These are phyloP conservation scores for Poeciliopsis gracilis DNA, from an alignment of 2,797 vertebrate genomes.

Conservation along the genomic window DNA sequence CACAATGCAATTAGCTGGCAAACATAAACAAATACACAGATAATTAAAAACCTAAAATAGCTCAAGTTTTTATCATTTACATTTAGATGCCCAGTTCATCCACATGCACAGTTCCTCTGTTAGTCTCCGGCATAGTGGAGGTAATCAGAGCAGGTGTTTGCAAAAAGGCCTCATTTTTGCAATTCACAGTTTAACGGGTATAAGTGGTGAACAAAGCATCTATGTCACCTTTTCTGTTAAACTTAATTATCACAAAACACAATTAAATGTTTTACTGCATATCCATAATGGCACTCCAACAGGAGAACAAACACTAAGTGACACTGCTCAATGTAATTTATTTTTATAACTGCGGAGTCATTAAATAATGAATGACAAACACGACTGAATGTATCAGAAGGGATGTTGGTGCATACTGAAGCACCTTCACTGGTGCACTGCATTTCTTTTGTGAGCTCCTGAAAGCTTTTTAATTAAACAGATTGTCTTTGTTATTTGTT, in stretches of 20 bases:
- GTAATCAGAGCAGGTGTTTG: constrained; percentile 1
- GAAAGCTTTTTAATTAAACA: constrained; percentile 18
- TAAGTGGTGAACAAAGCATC: not conserved
- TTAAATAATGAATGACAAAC: constrained; percentile 10
- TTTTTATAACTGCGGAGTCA: not conserved
- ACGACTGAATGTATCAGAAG: not conserved
- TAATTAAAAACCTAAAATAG: constrained; percentile 11
- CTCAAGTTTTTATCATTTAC: not conserved
- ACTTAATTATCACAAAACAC: not conserved
- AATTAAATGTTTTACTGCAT: constrained; percentile 1
- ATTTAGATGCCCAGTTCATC: not conserved
- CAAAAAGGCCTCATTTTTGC: not conserved
- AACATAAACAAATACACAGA: constrained; percentile 7
- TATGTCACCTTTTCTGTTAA: not conserved
- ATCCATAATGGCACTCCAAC: not conserved
- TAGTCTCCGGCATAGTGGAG: not conserved
- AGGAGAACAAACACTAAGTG: not conserved
- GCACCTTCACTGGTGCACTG: constrained; percentile 1
- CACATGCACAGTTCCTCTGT: not conserved
- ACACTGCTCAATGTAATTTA: not conserved
- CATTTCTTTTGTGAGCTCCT: constrained; percentile 2
- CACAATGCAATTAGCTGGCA: constrained; percentile 12
- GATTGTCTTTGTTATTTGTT: constrained; percentile 4
- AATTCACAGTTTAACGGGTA: constrained; percentile 1
- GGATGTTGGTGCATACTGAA: not conserved